phyloP scores from a whole-genome alignment of 2,888 invertebrate species.

The Arge pagana region DNA sequence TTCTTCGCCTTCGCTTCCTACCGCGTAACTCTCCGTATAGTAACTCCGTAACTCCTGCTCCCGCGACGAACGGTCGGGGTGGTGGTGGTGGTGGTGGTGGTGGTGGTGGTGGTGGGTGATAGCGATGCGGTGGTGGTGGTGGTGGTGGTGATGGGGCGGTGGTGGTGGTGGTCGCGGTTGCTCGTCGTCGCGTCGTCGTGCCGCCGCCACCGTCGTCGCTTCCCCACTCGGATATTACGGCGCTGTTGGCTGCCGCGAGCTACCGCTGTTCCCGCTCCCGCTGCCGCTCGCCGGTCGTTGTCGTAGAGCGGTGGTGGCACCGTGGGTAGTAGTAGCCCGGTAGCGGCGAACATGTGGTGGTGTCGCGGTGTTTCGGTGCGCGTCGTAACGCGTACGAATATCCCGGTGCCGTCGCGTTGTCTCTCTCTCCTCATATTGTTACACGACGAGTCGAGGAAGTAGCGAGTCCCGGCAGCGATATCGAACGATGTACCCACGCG shows the following conservation, averaged over 20 bases:
- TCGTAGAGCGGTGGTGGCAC: too few species aligned
- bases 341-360: too few species aligned
- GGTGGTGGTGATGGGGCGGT: slow-evolving; percentile 9
- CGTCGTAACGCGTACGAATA: too few species aligned
- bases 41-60: slow-evolving; percentile 18
- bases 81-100: not conserved
- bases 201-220: slow-evolving; percentile 1
- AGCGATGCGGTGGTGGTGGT: slow-evolving; percentile 24
- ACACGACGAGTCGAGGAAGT: too few species aligned
- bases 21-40: slow-evolving; percentile 24
- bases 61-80: not conserved
- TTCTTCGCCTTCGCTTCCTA: slow-evolving; percentile 5
- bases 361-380: too few species aligned
- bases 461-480: too few species aligned
- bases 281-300: too few species aligned
- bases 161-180: slow-evolving; percentile 37
- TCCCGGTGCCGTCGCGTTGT: slow-evolving; percentile 6
- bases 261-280: too few species aligned
- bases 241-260: not conserved
- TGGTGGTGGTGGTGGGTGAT: not conserved
- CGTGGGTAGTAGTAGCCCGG: too few species aligned
- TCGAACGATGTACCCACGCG: too few species aligned
- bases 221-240: not conserved
- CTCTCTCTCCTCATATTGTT: too few species aligned
- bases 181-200: not conserved